phyloP scores from a whole-genome alignment of 2,113 vertebrate genomes.

The Xiphophorus couchianus region DNA sequence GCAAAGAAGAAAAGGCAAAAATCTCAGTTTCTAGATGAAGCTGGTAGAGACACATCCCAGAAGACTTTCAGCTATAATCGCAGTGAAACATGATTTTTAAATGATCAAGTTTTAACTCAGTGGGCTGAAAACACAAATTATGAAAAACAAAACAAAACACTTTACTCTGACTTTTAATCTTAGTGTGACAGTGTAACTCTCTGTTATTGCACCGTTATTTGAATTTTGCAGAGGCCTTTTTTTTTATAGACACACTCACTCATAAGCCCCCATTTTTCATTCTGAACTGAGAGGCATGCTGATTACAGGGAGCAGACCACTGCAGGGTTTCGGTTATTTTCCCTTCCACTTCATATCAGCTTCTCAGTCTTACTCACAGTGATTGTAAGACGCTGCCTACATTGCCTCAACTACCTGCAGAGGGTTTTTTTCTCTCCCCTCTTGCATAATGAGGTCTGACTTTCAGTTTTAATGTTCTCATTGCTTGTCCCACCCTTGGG shows the following conservation, averaged over 20 bases:
- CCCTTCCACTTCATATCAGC: constrained; percentile 41
- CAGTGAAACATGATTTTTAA: no score
- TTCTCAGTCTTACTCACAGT: constrained; percentile 26
- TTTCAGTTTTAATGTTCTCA: constrained; percentile 54
- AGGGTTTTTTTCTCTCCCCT: constrained; percentile 45
- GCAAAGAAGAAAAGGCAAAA: no score
- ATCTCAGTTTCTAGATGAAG: no score
- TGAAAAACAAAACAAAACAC: no score
- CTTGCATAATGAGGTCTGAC: constrained; percentile 65
- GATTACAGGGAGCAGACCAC: constrained; percentile 25
- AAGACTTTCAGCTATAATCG: no score
- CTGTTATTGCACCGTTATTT: constrained; percentile 19
- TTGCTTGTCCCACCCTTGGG: constrained; percentile 65
- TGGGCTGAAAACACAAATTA: no score
- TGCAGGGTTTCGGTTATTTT: constrained; percentile 41
- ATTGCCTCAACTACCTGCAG: constrained; percentile 64
- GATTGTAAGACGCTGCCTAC: constrained; percentile 50
- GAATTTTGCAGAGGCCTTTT: constrained; percentile 2
- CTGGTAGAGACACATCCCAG: no score
- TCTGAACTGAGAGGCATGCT: constrained; percentile 15
- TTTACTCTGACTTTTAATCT: background rate
- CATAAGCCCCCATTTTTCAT: constrained; percentile 21
- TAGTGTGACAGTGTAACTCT: background rate
- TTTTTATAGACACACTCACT: background rate
- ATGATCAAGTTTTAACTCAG: no score